These are phyloP conservation scores for Oligia latruncula DNA, from an alignment of 2,888 invertebrate genomes.

Conservation along the genomic window DNA sequence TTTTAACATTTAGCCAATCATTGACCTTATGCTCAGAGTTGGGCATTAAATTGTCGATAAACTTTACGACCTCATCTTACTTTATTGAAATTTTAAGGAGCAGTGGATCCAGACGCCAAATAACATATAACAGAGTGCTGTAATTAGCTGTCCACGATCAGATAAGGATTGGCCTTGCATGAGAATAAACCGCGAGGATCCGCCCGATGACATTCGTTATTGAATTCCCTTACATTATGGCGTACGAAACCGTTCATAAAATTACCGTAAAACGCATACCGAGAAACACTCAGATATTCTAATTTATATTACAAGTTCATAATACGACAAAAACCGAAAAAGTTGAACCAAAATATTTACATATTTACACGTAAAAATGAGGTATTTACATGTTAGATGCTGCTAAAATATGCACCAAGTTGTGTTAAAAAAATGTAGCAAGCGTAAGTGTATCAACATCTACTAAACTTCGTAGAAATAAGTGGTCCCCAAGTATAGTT, in stretches of 20 bases:
- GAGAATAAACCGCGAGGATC: conserved; percentile 22
- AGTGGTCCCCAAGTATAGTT: conserved; percentile 60
- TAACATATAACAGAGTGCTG: conserved; percentile 66
- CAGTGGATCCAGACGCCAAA: conserved; percentile 58
- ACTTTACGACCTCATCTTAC: conserved; percentile 73
- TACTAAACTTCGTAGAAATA: conserved; percentile 50
- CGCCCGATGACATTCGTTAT: conserved; percentile 41
- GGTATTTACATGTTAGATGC: conserved; percentile 20
- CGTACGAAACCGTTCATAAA: conserved; percentile 52
- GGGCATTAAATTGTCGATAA: conserved; percentile 74
- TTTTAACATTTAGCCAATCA: conserved; percentile 58
- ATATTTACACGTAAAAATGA: conserved; percentile 29
- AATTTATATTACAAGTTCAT: conserved; percentile 60
- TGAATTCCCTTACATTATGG: conserved; percentile 43
- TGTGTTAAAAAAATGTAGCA: conserved; percentile 53
- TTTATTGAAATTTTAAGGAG: conserved; percentile 74
- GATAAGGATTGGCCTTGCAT: conserved; percentile 36
- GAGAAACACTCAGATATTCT: conserved; percentile 55
- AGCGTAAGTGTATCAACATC: conserved; percentile 43
- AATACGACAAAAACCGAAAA: conserved; percentile 55
- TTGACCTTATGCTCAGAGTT: conserved; percentile 67
- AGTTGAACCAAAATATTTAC: conserved; percentile 47
- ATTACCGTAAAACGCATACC: conserved; percentile 61
- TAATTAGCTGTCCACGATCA: conserved; percentile 66
- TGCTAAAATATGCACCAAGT: conserved; percentile 42